A percentile compares a stretch with the other conserved stretches of the same genome.
phyloP scores from a whole-genome alignment of 2,113 vertebrate genomes.

The Colius striatus region DNA sequence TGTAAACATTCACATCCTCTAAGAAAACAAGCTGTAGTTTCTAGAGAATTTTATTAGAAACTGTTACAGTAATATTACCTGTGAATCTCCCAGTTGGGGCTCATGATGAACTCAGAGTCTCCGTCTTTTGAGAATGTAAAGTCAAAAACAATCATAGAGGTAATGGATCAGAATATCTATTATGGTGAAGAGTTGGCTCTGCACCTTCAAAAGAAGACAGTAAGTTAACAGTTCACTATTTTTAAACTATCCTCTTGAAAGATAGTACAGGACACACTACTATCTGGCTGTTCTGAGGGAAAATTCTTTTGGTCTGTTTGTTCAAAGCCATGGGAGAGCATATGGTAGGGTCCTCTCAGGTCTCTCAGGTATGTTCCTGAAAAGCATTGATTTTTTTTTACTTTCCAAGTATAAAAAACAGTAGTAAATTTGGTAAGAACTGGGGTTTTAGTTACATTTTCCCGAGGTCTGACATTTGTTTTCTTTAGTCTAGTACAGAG shows the following conservation, averaged over 20 bases:
- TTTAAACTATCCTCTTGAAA: not conserved
- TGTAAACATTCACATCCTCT: not conserved
- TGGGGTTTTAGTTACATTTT: not conserved
- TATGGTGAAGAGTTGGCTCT: not conserved
- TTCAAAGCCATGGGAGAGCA: no score
- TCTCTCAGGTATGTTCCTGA: no score
- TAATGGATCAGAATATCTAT: not conserved
- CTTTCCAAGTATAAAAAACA: not conserved
- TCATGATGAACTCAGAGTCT: not conserved
- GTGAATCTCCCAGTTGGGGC: not conserved
- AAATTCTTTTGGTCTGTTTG: no score
- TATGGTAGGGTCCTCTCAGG: no score
- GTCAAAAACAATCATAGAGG: not conserved
- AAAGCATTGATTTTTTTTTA: no score
- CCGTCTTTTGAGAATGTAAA: not conserved
- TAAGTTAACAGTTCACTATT: not conserved
- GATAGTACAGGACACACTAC: accelerated
- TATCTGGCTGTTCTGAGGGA: no score
- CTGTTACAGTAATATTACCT: not conserved
- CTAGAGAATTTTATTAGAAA: not conserved
- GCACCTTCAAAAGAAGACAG: not conserved
- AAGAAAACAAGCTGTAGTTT: not conserved
- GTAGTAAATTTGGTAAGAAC: not conserved
- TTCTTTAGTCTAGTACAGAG: not conserved
- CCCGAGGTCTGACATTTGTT: not conserved